Percentiles rank a stretch among this genome's conserved stretches.
Evolutionary conservation across 2,888 invertebrate genomes (phyloP).

Genomic region (Slavum lentiscoides): DNA sequence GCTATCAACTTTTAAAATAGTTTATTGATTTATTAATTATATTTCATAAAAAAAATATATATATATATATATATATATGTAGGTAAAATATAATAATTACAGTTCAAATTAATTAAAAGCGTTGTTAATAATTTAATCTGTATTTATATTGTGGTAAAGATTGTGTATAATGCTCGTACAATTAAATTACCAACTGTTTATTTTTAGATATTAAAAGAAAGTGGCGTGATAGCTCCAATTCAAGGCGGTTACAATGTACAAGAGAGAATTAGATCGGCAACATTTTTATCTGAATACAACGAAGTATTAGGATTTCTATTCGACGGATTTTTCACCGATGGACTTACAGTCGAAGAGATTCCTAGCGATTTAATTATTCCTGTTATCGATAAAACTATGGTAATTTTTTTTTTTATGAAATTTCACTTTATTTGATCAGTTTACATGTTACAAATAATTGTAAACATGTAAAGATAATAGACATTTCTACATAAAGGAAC

Average conservation of each 20-base stretch:
- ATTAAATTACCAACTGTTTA: background rate
- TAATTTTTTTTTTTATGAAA: conserved; percentile 60
- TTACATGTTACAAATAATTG: background rate
- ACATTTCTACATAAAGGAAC: conserved; percentile 61
- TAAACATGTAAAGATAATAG: background rate
- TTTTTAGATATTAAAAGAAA: conserved; percentile 61
- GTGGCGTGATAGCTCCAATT: conserved; percentile 69
- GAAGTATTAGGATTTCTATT: conserved; percentile 74
- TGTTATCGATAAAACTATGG: conserved; percentile 68
- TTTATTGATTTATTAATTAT: too few relatives aligned
- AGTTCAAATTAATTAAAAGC: background rate
- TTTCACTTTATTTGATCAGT: background rate
- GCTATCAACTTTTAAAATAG: too few relatives aligned
- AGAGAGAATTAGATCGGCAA: conserved; percentile 69
- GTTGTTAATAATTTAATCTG: background rate
- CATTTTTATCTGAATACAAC: conserved; percentile 65
- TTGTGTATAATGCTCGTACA: background rate
- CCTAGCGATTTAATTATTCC: conserved; percentile 64
- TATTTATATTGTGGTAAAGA: background rate
- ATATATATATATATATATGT: too few relatives aligned
- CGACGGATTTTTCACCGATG: conserved; percentile 80
- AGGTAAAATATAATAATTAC: too few relatives aligned
- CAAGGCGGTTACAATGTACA: conserved; percentile 75
- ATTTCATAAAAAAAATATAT: too few relatives aligned
- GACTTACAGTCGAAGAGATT: conserved; percentile 66